These are phyloP conservation scores for Conopomorpha cramerella DNA, from an alignment of 1,140 invertebrate species.

Conservation along the genomic window DNA sequence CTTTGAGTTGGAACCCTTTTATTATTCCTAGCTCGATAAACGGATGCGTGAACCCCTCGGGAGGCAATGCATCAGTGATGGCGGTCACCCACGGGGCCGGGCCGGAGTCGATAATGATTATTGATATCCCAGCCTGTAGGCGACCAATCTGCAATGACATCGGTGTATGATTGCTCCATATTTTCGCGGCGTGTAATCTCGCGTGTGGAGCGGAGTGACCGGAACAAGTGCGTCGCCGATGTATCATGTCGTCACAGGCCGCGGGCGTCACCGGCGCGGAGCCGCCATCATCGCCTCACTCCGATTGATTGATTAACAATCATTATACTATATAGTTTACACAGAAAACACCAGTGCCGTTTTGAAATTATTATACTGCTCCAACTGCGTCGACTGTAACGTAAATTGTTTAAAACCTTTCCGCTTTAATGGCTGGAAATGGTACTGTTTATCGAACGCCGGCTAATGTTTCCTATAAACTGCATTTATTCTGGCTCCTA, in stretches of 20 bases:
- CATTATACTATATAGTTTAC: constrained; percentile 6
- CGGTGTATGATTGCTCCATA: constrained; percentile 14
- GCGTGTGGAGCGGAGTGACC: constrained; percentile 1
- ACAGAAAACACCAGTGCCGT: not conserved
- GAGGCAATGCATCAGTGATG: constrained; percentile 28
- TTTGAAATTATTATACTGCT: not conserved
- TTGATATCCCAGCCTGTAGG: constrained; percentile 11
- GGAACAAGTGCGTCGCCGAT: not conserved
- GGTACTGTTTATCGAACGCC: not conserved
- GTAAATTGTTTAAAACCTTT: not conserved
- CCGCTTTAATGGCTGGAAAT: not conserved
- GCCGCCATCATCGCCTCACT: not conserved
- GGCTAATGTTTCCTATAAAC: not conserved
- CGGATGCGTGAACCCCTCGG: constrained; percentile 20
- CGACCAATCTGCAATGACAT: constrained; percentile 22
- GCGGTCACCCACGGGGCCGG: constrained; percentile 21
- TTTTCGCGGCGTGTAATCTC: constrained; percentile 12
- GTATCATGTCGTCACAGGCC: too few species aligned
- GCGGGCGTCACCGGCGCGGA: not conserved
- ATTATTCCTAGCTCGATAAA: constrained; percentile 21
- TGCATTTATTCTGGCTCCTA: constrained; percentile 11
- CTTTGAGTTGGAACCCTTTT: not conserved
- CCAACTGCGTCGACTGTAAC: not conserved
- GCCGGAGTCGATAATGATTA: constrained; percentile 15
- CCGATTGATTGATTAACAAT: constrained; percentile 15